Base-by-base conservation (phyloP, 2,888 invertebrate genomes). In the Tipula vernalis region DNA sequence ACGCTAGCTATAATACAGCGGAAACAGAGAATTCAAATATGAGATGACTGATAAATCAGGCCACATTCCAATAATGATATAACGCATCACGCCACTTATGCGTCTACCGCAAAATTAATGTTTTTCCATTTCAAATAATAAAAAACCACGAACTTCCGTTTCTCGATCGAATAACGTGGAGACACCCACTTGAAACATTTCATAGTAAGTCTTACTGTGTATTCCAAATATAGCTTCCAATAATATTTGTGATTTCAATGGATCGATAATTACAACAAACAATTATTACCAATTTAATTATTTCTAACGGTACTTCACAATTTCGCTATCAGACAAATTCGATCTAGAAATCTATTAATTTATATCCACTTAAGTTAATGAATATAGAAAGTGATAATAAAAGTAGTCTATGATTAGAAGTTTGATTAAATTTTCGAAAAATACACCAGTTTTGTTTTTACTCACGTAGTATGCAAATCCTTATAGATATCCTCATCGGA, bases 401-500 rank as follows among this genome's bases (percentile, higher is more conserved):
- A 71, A 5, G 51, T 51, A 71, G 18, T 71, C 71, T 71, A 28
- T 28, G 51, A 51, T 51, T 51, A 83, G 15, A 84, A 39, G 13
- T 15, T 15, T 84, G 36, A 84, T 84, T 84, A 84, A 39, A 39
- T 39, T 2, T 84, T 39, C n/a, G 84, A 36, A 84, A 4, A 13
- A 4, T 84, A 84, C 5, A 83, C 15, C n/a, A n/a, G 6, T 3
- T 39, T 84, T 39, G 13, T 2, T 84, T 87, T 89, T 90, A 95
- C 95, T 95, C 94, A 96, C 96, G 94, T 94, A 89, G 95, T 94
- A 91, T 96, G 96, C 88, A 97, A 92, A 90, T 96, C 96, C 92
- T 96, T 96, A 91, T 96, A 97, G 88, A 96, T 96, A 89, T 96
- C 96, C 91, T 97, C 96, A 90, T 97, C 96, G 39, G 96, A 96